A percentile compares a stretch with the other conserved stretches of the same genome.
These are phyloP conservation scores for Plotosus lineatus DNA, from an alignment of 2,113 vertebrate species.

Conservation along the genomic window DNA sequence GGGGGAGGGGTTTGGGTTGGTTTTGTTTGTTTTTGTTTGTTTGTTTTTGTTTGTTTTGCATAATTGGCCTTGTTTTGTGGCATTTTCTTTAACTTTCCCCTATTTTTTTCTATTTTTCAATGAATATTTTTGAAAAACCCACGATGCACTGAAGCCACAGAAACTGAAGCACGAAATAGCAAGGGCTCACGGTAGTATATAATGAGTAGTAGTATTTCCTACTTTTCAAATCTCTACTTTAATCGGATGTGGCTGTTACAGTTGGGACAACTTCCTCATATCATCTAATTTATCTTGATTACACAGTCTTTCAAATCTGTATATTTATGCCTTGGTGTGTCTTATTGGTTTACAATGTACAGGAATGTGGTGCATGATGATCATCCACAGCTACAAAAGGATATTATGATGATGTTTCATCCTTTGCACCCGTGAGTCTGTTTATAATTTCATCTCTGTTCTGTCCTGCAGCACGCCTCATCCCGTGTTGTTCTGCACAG, in stretches of 20 bases:
- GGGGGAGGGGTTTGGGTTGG: no score
- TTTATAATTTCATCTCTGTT: constrained; percentile 11
- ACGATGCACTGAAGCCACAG: no score
- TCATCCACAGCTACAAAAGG: neutral
- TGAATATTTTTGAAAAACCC: no score
- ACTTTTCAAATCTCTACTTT: neutral
- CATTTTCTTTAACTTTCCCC: no score
- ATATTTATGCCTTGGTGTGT: neutral
- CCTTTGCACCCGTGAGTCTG: neutral
- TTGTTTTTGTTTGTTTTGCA: no score
- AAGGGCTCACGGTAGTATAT: no score
- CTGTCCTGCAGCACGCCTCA: constrained; percentile 74
- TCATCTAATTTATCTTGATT: neutral
- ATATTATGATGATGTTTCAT: neutral
- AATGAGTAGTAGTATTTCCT: no score
- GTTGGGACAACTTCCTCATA: neutral
- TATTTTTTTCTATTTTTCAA: no score
- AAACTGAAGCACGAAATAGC: no score
- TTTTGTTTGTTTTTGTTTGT: no score
- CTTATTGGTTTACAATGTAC: neutral
- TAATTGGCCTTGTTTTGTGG: no score
- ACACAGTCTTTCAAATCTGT: neutral
- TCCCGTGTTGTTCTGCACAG: constrained; percentile 81
- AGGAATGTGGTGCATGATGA: neutral
- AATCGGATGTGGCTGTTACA: neutral